Percentiles rank a stretch among this genome's conserved stretches.
Conservation (phyloP, 2,888 invertebrate genomes). For the Heliconius hortense region DNA sequence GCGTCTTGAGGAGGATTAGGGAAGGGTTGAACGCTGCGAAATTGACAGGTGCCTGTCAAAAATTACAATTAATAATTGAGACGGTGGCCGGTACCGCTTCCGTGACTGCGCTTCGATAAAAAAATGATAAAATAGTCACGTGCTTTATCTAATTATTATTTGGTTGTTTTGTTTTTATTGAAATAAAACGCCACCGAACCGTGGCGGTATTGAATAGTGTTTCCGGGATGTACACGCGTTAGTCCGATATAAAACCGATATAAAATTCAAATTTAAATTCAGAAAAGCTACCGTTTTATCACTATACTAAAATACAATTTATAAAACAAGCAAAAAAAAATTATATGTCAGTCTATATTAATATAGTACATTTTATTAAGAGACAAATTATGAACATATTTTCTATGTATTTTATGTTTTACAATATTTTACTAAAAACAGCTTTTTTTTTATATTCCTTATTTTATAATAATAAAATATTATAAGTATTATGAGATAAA, state of each 20-base stretch:
- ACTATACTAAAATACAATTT: too few relatives aligned
- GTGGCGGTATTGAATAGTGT: neutral
- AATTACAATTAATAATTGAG: slow-evolving; percentile 82
- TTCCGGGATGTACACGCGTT: too few relatives aligned
- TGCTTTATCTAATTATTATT: neutral
- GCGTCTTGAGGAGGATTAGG: slow-evolving; percentile 78
- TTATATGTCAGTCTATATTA: too few relatives aligned
- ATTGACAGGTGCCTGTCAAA: slow-evolving; percentile 82
- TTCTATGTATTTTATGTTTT: neutral
- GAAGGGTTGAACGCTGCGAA: slow-evolving; percentile 78
- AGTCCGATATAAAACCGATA: too few relatives aligned
- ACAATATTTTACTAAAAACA: neutral
- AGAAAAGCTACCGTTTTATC: too few relatives aligned
- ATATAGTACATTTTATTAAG: too few relatives aligned
- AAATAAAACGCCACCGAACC: neutral
- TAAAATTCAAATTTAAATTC: too few relatives aligned
- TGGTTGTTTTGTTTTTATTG: neutral
- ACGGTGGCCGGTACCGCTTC: slow-evolving; percentile 64
- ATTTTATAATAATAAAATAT: neutral
- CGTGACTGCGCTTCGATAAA: slow-evolving; percentile 38
- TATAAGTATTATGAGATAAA: neutral
- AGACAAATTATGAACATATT: neutral
- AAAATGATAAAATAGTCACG: slow-evolving; percentile 20
- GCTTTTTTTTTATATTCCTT: neutral
- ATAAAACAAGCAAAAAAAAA: too few relatives aligned